phyloP scores from a whole-genome alignment of 2,888 invertebrate genomes.

The Ochlodes sylvanus region DNA sequence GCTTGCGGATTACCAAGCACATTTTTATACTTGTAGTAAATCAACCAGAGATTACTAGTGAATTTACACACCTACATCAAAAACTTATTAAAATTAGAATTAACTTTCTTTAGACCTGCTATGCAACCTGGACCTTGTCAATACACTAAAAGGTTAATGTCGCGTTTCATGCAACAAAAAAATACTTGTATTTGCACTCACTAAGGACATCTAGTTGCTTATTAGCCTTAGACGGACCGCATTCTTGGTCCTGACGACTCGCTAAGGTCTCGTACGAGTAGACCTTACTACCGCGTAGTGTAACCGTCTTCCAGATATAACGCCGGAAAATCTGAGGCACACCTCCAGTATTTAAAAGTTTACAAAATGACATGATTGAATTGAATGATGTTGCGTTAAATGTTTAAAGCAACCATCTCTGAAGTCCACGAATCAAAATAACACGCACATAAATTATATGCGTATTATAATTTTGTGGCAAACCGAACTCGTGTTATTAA shows the following conservation, averaged over 20 bases:
- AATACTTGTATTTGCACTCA: not conserved
- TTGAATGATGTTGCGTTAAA: too few species aligned
- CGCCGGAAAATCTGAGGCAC: not conserved
- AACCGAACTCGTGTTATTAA: too few species aligned
- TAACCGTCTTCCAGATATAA: not conserved
- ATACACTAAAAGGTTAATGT: slow-evolving; percentile 12
- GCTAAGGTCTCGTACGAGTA: slow-evolving; percentile 3
- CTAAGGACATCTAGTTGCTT: slow-evolving; percentile 25
- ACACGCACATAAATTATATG: too few species aligned
- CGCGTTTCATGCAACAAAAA: slow-evolving; percentile 18
- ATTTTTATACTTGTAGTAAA: too few species aligned
- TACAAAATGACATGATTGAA: too few species aligned
- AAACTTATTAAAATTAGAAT: not conserved
- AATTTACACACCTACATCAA: too few species aligned
- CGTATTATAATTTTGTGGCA: too few species aligned
- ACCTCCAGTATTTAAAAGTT: too few species aligned
- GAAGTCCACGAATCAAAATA: too few species aligned
- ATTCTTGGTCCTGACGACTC: slow-evolving; percentile 12
- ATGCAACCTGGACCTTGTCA: slow-evolving; percentile 3
- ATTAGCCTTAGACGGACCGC: slow-evolving; percentile 23
- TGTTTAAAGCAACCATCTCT: too few species aligned
- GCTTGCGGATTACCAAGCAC: too few species aligned
- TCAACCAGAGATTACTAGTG: too few species aligned
- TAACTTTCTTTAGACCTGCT: not conserved
- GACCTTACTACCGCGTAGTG: not conserved